Evolutionary conservation across 2,113 vertebrate species (phyloP), one percentile per base, ranked within the genome.

Genomic region (Carlito syrichta): DNA sequence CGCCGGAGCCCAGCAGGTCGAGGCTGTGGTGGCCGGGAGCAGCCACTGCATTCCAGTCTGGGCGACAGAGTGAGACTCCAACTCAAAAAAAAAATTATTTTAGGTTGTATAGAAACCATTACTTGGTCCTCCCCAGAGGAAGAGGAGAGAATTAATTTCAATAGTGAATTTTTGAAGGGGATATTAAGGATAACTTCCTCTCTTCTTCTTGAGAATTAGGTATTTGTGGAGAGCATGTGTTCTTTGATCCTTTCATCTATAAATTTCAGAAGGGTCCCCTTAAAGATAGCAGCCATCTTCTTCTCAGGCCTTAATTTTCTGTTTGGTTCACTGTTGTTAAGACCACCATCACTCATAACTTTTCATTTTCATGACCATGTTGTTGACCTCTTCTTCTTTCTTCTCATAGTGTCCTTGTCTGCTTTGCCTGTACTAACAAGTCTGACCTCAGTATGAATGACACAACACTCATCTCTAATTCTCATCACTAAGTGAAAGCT

Each of bases 331-430:
- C 16, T 32, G 4, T 25, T 91, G 22, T 69, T 23, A 81, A 81
- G 43, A 74, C 2, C 19, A 19, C 0, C 23, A 1, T n/a, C 20
- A n/a, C 22, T 8, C 30, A 25, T 20, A 23, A 1, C 1, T 40
- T 25, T 7, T 74, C 25, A 60, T 56, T 52, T 32, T 40, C 23
- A 2, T 40, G 14, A 7, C 45, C 1, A 1, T 23, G 30, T 8
- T 4, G 2, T 48, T 32, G 2, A 48, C 38, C 14, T 50, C 8
- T 16, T 50, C 4, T 69, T 1, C 30, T 3, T 52, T 16, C 17
- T 73, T 56, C 40, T 56, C 27, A 86, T 14, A 9, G 12, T 45
- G 32, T 68, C 6, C 3, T 81, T 71, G 40, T 45, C 68, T 22
- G 32, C 20, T 19, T 73, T 43, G 22, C 48, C 71, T 45, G 7